phyloP scores from a whole-genome alignment of 2,888 invertebrate genomes.

The Lepidochrysops patricia region DNA sequence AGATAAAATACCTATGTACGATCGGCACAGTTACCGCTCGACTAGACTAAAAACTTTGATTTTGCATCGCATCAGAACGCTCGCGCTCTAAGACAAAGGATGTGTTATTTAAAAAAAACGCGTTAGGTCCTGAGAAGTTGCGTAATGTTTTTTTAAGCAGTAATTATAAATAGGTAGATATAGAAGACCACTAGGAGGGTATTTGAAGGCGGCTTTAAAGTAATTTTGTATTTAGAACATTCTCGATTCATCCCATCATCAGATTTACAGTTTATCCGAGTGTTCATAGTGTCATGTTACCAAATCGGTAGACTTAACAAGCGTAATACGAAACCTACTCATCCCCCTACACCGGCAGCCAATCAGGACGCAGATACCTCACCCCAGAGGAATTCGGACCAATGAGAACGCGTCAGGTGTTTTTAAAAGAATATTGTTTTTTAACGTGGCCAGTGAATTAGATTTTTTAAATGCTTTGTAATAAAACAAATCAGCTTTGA shows the following conservation, averaged over 20 bases:
- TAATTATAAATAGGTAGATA: too few species aligned
- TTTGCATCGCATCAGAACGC: too few species aligned
- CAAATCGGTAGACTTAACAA: constrained; percentile 20
- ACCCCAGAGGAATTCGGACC: background rate
- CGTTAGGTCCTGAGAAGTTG: too few species aligned
- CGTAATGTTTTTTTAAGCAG: too few species aligned
- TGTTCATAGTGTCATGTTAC: constrained; percentile 12
- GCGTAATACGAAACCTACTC: constrained; percentile 17
- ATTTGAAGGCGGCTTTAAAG: background rate
- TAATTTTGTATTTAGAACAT: background rate
- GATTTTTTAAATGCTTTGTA: background rate
- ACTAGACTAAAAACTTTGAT: too few species aligned
- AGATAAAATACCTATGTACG: too few species aligned
- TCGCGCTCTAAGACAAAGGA: too few species aligned
- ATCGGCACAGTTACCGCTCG: too few species aligned
- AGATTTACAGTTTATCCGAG: constrained; percentile 1
- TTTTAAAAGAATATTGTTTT: background rate
- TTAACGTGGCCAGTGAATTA: background rate
- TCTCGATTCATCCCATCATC: background rate
- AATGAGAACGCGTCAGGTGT: constrained; percentile 8
- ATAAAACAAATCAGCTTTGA: too few species aligned
- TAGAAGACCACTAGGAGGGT: too few species aligned
- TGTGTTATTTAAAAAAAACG: too few species aligned
- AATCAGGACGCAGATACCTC: constrained; percentile 17
- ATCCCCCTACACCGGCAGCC: constrained; percentile 22